Evolutionary conservation across 2,113 vertebrate species (phyloP).

Genomic region (Ailurus styani): DNA sequence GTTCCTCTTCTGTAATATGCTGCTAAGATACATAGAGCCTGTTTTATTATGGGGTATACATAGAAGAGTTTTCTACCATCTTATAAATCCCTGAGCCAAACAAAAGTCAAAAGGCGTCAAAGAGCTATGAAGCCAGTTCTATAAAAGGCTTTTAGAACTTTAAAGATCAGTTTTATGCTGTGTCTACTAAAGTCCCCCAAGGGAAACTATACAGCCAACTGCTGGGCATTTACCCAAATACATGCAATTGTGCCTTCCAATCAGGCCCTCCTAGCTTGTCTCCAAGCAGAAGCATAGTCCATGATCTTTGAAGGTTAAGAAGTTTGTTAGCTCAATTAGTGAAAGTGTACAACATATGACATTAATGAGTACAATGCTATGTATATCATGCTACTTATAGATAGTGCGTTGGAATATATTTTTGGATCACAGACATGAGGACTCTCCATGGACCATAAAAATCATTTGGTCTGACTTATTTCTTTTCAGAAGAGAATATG

Average conservation of each 20-base stretch:
- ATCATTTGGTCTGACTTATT: not conserved
- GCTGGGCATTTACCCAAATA: constrained; percentile 14
- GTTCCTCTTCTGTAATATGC: not conserved
- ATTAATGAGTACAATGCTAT: not conserved
- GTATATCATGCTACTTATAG: not conserved
- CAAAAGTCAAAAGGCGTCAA: constrained; percentile 43
- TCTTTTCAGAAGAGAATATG: not conserved
- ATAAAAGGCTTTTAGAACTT: constrained; percentile 52
- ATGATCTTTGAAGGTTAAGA: not conserved
- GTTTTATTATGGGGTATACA: not conserved
- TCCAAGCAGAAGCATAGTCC: not conserved
- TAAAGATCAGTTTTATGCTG: constrained; percentile 63
- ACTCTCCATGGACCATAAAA: not conserved
- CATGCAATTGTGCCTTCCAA: not conserved
- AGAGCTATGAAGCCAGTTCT: constrained; percentile 48
- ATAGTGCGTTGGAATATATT: not conserved
- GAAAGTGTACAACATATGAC: not conserved
- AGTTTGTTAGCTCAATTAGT: not conserved
- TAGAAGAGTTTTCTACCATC: not conserved
- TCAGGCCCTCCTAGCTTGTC: not conserved
- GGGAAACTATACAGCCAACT: constrained; percentile 19
- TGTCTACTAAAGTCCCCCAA: constrained; percentile 34
- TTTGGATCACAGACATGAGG: not conserved
- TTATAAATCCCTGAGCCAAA: constrained; percentile 43
- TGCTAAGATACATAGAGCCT: not conserved